phyloP scores from a whole-genome alignment of 2,113 vertebrate genomes.

The Girardinichthys multiradiatus region DNA sequence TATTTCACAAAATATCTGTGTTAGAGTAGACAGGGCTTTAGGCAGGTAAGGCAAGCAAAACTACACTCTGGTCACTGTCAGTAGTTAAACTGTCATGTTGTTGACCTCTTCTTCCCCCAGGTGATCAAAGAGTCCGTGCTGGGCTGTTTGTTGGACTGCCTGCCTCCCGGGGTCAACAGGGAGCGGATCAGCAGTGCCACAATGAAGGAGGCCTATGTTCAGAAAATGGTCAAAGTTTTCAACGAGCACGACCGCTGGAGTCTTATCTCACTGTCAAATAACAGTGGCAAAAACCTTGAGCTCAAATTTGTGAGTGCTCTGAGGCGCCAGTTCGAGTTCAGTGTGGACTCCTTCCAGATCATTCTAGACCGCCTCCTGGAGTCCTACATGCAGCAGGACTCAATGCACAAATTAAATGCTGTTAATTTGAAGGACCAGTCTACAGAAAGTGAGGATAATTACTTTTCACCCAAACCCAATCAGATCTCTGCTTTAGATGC shows the following conservation, averaged over 20 bases:
- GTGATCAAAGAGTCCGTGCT: conserved; percentile 93
- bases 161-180: conserved; percentile 92
- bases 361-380: conserved; percentile 88
- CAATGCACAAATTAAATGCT: conserved; percentile 43
- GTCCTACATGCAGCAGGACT: conserved; percentile 82
- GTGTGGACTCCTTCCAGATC: conserved; percentile 98
- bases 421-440: conserved; percentile 50
- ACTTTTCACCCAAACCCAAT: conserved; percentile 16
- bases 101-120: conserved; percentile 80
- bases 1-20: background rate
- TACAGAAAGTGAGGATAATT: conserved; percentile 30
- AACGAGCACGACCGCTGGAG: conserved; percentile 93
- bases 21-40: background rate
- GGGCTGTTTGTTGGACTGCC: conserved; percentile 88
- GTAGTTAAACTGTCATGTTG: conserved; percentile 50
- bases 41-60: conserved; percentile 12
- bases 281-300: conserved; percentile 96
- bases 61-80: conserved; percentile 14
- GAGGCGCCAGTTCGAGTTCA: conserved; percentile 96
- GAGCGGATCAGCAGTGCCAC: conserved; percentile 90
- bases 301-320: conserved; percentile 92
- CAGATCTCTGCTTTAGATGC: conserved; percentile 18
- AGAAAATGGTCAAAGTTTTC: conserved; percentile 98
- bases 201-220: conserved; percentile 97
- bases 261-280: conserved; percentile 96